phyloP scores from a whole-genome alignment of 2,113 vertebrate genomes.

The Grammomys dolichurus region DNA sequence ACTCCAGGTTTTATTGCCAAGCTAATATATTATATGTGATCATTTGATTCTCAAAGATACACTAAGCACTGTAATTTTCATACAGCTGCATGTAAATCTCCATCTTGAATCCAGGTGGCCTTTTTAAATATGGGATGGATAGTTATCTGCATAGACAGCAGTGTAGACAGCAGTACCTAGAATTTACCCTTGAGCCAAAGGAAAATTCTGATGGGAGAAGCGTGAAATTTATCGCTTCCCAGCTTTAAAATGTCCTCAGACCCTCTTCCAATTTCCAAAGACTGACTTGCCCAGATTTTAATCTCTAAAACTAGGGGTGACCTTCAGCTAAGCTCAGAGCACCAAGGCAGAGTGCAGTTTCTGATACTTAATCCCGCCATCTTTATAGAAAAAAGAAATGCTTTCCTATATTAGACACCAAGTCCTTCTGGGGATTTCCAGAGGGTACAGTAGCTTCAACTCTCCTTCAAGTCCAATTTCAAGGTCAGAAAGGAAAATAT shows the following conservation, averaged over 20 bases:
- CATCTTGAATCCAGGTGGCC: constrained; percentile 9
- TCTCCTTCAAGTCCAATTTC: constrained; percentile 41
- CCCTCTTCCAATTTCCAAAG: neutral
- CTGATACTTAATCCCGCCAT: neutral
- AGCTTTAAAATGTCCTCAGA: neutral
- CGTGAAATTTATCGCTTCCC: constrained; percentile 6
- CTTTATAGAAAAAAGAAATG: neutral
- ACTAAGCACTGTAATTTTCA: constrained; percentile 33
- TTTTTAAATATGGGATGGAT: neutral
- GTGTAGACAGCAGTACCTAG: neutral
- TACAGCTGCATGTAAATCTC: constrained; percentile 55
- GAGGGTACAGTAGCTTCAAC: neutral
- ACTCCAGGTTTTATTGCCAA: constrained; percentile 32
- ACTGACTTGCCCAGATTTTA: constrained; percentile 52
- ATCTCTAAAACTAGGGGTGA: constrained; percentile 65
- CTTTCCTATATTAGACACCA: neutral
- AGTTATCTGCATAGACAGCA: constrained; percentile 11
- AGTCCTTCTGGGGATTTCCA: neutral
- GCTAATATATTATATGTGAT: constrained; percentile 7
- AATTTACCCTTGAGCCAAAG: constrained; percentile 49
- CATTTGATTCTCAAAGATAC: constrained; percentile 63
- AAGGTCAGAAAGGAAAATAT: constrained; percentile 65
- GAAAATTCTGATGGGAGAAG: constrained; percentile 25
- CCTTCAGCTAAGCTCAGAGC: constrained; percentile 57
- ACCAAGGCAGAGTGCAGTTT: neutral